These are phyloP conservation scores for Dendroctonus valens DNA, from an alignment of 1,140 invertebrate species.

Conservation along the genomic window DNA sequence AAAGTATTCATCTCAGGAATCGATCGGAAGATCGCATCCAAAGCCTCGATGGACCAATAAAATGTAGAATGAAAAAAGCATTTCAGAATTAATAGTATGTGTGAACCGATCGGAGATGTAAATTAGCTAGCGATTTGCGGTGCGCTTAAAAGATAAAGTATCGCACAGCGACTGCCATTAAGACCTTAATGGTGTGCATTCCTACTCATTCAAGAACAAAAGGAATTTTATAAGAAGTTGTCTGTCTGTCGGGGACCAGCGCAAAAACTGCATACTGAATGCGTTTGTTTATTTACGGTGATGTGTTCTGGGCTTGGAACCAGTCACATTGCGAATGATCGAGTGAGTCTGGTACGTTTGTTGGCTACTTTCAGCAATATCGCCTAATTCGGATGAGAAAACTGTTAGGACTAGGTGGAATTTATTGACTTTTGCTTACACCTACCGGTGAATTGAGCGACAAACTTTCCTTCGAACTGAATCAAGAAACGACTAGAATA, in stretches of 20 bases:
- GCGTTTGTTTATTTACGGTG: constrained; percentile 15
- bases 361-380: neutral
- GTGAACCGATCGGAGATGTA: constrained; percentile 34
- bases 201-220: constrained; percentile 37
- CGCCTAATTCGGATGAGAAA: neutral
- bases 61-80: neutral
- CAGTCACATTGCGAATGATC: neutral
- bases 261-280: constrained; percentile 22
- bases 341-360: neutral
- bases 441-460: too few relatives aligned
- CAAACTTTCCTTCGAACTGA: neutral
- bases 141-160: constrained; percentile 37
- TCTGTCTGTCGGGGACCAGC: constrained; percentile 19
- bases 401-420: neutral
- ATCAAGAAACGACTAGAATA: neutral
- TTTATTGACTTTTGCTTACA: too few relatives aligned
- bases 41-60: too few relatives aligned
- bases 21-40: too few relatives aligned
- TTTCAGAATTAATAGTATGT: constrained; percentile 34
- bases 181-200: constrained; percentile 31
- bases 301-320: neutral
- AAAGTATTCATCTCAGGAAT: too few relatives aligned
- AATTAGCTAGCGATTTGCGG: constrained; percentile 22
- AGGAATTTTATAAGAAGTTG: constrained; percentile 38
- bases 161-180: constrained; percentile 37